These are phyloP conservation scores for Chiloscyllium plagiosum DNA, from an alignment of 2,113 vertebrate species.

Conservation along the genomic window DNA sequence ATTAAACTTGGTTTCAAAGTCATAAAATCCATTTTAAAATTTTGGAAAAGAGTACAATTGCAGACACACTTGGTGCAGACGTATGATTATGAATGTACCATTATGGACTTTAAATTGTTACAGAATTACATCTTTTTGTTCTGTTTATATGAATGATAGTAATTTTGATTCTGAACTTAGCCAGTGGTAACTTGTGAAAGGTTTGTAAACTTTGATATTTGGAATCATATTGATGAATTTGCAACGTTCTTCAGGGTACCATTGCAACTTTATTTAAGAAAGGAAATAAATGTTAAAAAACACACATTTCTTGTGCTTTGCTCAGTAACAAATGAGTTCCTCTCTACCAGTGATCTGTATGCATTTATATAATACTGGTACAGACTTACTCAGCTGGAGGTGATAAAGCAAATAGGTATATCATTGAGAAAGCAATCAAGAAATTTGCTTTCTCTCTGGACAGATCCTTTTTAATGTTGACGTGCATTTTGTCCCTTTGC, in stretches of 20 bases:
- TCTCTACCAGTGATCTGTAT: neutral
- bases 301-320: neutral
- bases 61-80: neutral
- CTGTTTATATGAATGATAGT: neutral
- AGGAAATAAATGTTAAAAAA: neutral
- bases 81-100: neutral
- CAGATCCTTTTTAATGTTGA: neutral
- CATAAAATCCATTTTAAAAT: neutral
- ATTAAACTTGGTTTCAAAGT: neutral
- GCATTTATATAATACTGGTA: neutral
- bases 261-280: neutral
- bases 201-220: neutral
- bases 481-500: neutral
- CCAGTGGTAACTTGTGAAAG: neutral
- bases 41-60: neutral
- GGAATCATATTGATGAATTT: neutral
- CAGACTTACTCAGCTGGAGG: neutral
- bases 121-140: neutral
- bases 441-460: neutral
- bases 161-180: neutral
- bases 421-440: neutral
- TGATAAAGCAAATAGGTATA: neutral
- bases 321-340: neutral
- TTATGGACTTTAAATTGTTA: neutral
- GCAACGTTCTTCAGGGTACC: neutral